Evolutionary conservation across 2,797 vertebrate genomes (phyloP), one percentile per base, ranked within the genome.

Genomic region (Sebastes minor): DNA sequence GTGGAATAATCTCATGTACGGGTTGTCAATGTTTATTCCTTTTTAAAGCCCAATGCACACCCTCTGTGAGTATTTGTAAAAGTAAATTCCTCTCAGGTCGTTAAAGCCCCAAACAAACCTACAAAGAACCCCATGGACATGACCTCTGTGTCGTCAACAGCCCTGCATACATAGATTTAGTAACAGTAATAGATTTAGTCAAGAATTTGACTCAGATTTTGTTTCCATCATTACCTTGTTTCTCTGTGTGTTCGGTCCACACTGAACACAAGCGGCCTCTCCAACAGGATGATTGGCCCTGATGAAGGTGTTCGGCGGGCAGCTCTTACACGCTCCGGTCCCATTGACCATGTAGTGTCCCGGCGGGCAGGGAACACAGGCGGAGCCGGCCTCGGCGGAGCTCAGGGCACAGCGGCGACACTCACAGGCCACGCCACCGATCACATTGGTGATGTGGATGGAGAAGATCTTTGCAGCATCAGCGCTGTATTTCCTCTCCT

Each of bases 401-500:
- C 92, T 93, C 12, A 97, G 85, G 55, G 96, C 97, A 33, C 98
- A 99, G 32, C 81, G 97, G 8, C 93, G 97, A 83, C 98, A 99
- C 88, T 95, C 94, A 5, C 97, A 98, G 20, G 98, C 97, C 78
- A 98, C 98, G 0, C 98, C 98, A 0, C 94, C 96, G 3, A 97
- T 91, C 61, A 96, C 97, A 1, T 99, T 99, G 89, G 95, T 97
- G 93, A 99, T 86, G 6, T 96, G 96, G 94, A 99, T 57, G 22
- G 96, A 97, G 92, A 98, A 99, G 86, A 99, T 96, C 91, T 97
- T 99, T 82, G 97, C 98, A 30, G 96, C 84, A 3, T 99, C 97
- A 0, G 74, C 81, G 12, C 96, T 97, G 88, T 97, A 97, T 46
- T 93, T 95, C 65, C 95, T 96, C 57, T 96, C 95, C 98, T 99